Percentiles rank a stretch among this genome's conserved stretches.
Evolutionary conservation across 2,797 vertebrate genomes (phyloP).

Genomic region (Simalia tracyae): DNA sequence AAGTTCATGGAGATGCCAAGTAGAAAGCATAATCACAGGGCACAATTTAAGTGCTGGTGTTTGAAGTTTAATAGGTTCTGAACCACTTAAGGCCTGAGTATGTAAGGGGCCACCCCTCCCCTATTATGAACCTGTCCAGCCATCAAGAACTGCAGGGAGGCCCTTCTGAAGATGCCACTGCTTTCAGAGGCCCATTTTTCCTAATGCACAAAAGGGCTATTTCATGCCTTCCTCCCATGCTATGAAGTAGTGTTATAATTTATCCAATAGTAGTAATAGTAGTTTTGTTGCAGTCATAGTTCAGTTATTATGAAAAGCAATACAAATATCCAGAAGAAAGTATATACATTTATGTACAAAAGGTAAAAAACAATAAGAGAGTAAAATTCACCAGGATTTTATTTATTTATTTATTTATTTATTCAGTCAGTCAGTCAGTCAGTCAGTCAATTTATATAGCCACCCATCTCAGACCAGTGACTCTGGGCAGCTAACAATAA

Average conservation of each 20-base stretch:
- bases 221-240: background rate
- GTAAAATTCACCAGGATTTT: background rate
- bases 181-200: background rate
- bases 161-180: background rate
- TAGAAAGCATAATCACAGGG: background rate
- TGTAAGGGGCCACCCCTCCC: background rate
- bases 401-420: too few species aligned
- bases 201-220: background rate
- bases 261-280: background rate
- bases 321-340: background rate
- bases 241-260: background rate
- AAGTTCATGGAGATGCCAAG: background rate
- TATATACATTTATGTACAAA: background rate
- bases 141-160: background rate
- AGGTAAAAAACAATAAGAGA: background rate
- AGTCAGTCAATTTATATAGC: too few species aligned
- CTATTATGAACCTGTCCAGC: too few species aligned
- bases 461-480: too few species aligned
- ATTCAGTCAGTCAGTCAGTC: too few species aligned
- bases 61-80: background rate
- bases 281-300: background rate
- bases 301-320: background rate
- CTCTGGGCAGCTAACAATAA: too few species aligned
- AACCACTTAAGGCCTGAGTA: background rate
- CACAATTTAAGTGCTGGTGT: background rate